Evolutionary conservation across 2,113 vertebrate species (phyloP).

Genomic region (Burhinus oedicnemus): DNA sequence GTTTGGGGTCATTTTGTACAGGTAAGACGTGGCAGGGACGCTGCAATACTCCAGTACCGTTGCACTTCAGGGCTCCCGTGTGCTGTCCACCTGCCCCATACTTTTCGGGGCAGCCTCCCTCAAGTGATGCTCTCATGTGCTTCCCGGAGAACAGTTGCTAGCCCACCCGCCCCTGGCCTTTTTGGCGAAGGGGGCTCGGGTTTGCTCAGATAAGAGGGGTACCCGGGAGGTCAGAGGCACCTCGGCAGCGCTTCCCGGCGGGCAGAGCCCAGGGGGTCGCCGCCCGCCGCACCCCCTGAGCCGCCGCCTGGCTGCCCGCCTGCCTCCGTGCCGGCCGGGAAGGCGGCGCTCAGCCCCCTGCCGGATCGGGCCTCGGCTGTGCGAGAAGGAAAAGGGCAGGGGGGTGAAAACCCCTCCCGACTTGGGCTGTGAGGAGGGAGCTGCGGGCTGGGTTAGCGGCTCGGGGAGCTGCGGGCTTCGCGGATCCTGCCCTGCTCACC

Average conservation of each 20-base stretch:
- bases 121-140: rapidly evolving
- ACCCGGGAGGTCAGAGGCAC: neutral
- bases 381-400: neutral
- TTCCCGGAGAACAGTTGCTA: neutral
- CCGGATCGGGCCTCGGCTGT: neutral
- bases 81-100: rapidly evolving
- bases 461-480: too few species aligned
- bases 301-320: neutral
- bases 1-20: neutral
- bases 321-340: too few species aligned
- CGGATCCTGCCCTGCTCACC: neutral
- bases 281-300: neutral
- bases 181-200: rapidly evolving
- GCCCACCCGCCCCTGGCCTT: neutral
- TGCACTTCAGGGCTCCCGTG: rapidly evolving
- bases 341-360: neutral
- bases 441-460: neutral
- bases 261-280: neutral
- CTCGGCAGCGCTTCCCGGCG: neutral
- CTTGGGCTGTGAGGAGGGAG: neutral
- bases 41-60: neutral
- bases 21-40: neutral
- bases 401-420: rapidly evolving
- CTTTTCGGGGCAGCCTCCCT: neutral
- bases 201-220: neutral